Evolutionary conservation across 2,113 vertebrate genomes (phyloP), one percentile per base, ranked within the genome.

Genomic region (Symphodus melops): DNA sequence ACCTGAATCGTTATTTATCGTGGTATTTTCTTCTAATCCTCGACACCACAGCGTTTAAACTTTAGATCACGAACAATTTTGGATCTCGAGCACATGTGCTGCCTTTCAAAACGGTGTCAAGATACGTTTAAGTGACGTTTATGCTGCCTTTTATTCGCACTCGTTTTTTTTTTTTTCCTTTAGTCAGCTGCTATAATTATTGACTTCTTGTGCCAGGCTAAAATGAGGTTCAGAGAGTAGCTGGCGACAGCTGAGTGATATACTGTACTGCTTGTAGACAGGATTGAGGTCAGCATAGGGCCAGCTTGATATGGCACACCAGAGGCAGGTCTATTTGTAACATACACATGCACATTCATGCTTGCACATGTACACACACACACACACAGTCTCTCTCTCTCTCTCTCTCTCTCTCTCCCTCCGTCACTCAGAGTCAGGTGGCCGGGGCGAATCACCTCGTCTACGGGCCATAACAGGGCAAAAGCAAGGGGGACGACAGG

Each of bases 391-490:
- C 42, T 3, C 42, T 44, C 46, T 48, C 11, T 42, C 16, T 33
- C 60, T 51, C 70, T n/a, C n/a, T n/a, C 4, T 44, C 42, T 3
- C 42, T 44, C 46, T 48, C 11, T 42, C 16, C 23, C 60, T 51
- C 70, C 59, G 78, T 84, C 83, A 37, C 73, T 84, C 82, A 89
- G 89, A 87, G 90, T 92, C 89, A 88, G 88, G 86, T 89, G 87
- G 82, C 75, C 71, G 9, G 28, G 79, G 94, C 95, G 91, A 79
- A 92, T 91, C 93, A 95, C 94, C 93, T 94, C 94, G 88, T 93
- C 93, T 91, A 93, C 93, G 96, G 92, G 95, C 98, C 96, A 97
- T 99, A 98, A 98, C 94, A 92, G 97, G 98, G 95, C 96, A 98
- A 96, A 96, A 96, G 92, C 93, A 95, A 61, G 61, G 77, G 74